Base-by-base conservation (phyloP, 2,888 invertebrate genomes). In the Azorinus chamasolen region DNA sequence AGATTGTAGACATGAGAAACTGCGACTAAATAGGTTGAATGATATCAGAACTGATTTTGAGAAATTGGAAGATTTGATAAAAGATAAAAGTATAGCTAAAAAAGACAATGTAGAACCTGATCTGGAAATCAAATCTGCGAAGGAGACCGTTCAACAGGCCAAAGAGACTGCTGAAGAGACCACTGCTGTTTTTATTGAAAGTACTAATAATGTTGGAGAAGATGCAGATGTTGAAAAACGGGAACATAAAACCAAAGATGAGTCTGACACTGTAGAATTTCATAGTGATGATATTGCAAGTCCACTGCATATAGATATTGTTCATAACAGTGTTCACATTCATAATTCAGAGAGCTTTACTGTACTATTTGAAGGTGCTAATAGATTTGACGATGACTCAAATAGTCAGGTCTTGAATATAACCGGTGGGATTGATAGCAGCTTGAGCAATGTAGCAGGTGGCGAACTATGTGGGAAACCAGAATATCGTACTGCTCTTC, bases 401-500 rank as follows among this genome's bases (percentile, higher is more conserved):
- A 32, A 4, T 32, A 32, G 32, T 32, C 32, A 32, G 10, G 32
- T 6, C 5, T 32, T 32, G 10, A 32, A 32, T 32, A 32, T 6
- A 32, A 32, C 20, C 5, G 14, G n/a, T n/a, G 45, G 5, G 14
- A 16, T 5, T 18, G 14, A 5, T 18, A 20, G 45, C 5, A 57
- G 54, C 14, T 22, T 8, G 18, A 27, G n/a, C 6, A 43, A 45
- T 27, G 37, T 54, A 32, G 43, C 41, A 43, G 2, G 45, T 27
- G 43, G 32, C n/a, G 37, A 65, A 55, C 18, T 16, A 14, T n/a
- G 39, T 43, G 41, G 4, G 41, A 25, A 12, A 22, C 12, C 48
- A 18, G 78, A 78, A 48, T 78, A 78, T 50, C 37, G 72, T 18
- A 78, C 69, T 4, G 78, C 72, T 22, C 61, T 78, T 8, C 69